Conservation (phyloP, 2,888 invertebrate genomes). For the Drosophila nigricruria region DNA sequence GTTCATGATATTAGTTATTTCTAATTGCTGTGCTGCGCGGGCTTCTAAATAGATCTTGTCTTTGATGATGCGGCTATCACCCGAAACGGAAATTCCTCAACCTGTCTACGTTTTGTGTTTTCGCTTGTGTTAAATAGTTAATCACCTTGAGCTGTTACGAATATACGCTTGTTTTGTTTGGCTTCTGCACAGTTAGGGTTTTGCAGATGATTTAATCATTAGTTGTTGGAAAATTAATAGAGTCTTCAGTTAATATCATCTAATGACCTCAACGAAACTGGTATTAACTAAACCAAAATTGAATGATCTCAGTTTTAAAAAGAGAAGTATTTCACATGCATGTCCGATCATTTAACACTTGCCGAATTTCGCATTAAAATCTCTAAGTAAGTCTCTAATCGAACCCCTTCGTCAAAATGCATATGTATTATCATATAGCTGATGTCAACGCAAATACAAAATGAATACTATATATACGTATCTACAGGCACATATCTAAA, state of each 20-base stretch:
- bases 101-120: slow-evolving; percentile 34
- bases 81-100: slow-evolving; percentile 63
- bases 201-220: slow-evolving; percentile 26
- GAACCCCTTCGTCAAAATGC: slow-evolving; percentile 25
- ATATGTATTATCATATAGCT: slow-evolving; percentile 24
- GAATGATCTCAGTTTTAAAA: slow-evolving; percentile 44
- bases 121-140: slow-evolving; percentile 40
- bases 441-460: slow-evolving; percentile 68
- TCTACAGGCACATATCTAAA: slow-evolving; percentile 13
- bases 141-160: slow-evolving; percentile 49
- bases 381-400: slow-evolving; percentile 13
- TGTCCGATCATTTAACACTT: slow-evolving; percentile 53
- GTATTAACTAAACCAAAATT: slow-evolving; percentile 8
- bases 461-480: slow-evolving; percentile 4
- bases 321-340: slow-evolving; percentile 15
- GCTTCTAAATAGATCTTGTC: slow-evolving; percentile 32
- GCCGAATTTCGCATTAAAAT: slow-evolving; percentile 28
- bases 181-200: slow-evolving; percentile 22
- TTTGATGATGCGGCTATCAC: slow-evolving; percentile 36
- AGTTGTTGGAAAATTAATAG: slow-evolving; percentile 26
- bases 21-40: slow-evolving; percentile 33
- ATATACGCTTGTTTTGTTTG: slow-evolving; percentile 35
- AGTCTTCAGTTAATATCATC: slow-evolving; percentile 13
- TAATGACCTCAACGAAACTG: slow-evolving; percentile 9
- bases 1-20: slow-evolving; percentile 28